Conservation (phyloP, 2,113 vertebrate species). For the Actenoides lindsayi region DNA sequence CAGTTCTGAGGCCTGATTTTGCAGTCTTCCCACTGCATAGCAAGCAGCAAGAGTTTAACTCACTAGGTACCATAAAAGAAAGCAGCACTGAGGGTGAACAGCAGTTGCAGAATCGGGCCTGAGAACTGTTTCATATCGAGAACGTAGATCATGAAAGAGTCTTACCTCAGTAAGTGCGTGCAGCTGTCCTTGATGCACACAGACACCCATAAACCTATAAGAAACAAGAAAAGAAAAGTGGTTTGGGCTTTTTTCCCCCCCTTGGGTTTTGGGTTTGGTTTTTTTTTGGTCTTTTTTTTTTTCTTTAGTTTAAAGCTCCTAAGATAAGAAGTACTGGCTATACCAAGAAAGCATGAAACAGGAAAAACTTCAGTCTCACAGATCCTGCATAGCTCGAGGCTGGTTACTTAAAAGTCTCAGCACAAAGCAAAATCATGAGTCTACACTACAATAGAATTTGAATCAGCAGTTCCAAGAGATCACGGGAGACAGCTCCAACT, state of each 20-base stretch:
- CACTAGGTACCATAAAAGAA: background rate
- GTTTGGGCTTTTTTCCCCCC: conserved; percentile 44
- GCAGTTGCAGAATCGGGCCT: background rate
- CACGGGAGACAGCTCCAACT: background rate
- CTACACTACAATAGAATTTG: background rate
- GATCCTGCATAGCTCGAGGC: background rate
- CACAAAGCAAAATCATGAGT: background rate
- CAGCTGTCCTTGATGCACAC: conserved; percentile 96
- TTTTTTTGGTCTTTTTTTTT: background rate
- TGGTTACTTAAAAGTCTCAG: background rate
- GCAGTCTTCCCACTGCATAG: background rate
- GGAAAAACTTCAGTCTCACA: background rate
- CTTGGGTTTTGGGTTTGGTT: background rate
- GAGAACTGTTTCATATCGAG: conserved; percentile 1
- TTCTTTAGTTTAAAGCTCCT: background rate
- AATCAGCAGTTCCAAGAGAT: background rate
- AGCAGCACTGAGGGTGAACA: background rate
- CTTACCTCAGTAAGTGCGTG: conserved; percentile 98
- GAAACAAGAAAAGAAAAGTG: conserved; percentile 67
- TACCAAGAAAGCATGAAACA: background rate
- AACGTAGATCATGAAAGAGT: conserved; percentile 27
- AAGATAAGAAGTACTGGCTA: background rate
- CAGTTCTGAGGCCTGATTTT: background rate
- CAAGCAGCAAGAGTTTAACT: background rate
- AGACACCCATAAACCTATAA: conserved; percentile 96